A percentile compares a stretch with the other conserved stretches of the same genome.
phyloP scores from a whole-genome alignment of 2,888 invertebrate genomes.

The Pilophorus perplexus region DNA sequence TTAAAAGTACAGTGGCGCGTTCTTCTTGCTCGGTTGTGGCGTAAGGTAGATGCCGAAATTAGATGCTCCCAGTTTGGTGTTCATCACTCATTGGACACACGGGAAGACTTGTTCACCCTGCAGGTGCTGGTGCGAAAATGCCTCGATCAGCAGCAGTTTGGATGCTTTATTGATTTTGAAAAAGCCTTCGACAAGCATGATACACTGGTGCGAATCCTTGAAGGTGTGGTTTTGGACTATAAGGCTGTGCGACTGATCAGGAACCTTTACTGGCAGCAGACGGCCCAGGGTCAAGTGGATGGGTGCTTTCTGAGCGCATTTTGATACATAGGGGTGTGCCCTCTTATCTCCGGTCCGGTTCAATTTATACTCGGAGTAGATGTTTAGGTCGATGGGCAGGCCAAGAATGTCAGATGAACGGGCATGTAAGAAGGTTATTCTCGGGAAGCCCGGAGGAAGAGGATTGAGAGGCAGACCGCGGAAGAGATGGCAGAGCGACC shows the following conservation, averaged over 20 bases:
- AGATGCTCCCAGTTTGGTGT: neutral
- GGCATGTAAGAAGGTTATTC: too few relatives aligned
- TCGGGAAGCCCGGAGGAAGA: too few relatives aligned
- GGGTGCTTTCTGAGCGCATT: neutral
- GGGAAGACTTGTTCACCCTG: neutral
- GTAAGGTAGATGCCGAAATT: neutral
- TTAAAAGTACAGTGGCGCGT: neutral
- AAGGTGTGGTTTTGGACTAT: neutral
- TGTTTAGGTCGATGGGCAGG: too few relatives aligned
- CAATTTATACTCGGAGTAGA: neutral
- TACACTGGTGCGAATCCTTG: neutral
- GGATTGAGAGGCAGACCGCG: too few relatives aligned
- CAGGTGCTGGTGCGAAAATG: neutral
- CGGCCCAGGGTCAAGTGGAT: too few relatives aligned
- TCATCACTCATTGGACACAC: neutral
- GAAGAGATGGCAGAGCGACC: too few relatives aligned
- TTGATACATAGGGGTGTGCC: neutral
- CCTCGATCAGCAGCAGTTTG: neutral
- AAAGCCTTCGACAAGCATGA: neutral
- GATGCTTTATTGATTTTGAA: neutral
- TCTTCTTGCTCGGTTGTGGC: neutral
- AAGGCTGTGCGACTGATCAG: neutral
- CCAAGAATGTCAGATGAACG: too few relatives aligned
- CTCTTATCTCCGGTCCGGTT: neutral
- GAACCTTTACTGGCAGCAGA: neutral